phyloP scores from a whole-genome alignment of 2,797 vertebrate genomes.

The Pseudochaenichthys georgianus region DNA sequence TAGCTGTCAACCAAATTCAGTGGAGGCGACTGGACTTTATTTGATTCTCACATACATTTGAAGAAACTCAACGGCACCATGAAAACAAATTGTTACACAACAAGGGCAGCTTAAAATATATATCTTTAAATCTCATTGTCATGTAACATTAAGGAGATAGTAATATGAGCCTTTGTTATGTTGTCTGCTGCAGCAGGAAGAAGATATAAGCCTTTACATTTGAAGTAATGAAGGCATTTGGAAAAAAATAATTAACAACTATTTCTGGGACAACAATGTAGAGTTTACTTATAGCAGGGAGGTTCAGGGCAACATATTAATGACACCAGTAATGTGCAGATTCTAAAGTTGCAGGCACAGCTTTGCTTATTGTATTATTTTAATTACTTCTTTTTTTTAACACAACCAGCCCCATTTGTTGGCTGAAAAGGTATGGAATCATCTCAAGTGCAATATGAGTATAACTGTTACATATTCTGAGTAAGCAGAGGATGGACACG shows the following conservation, averaged over 20 bases:
- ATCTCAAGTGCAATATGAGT: constrained; percentile 13
- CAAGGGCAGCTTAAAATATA: not conserved
- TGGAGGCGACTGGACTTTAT: not conserved
- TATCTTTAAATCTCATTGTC: not conserved
- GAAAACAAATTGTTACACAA: not conserved
- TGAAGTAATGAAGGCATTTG: not conserved
- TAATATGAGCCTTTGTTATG: too few species aligned
- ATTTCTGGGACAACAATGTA: too few species aligned
- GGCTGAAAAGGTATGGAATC: constrained; percentile 4
- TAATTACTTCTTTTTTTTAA: constrained; percentile 3
- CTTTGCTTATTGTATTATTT: constrained; percentile 10
- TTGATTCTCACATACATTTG: not conserved
- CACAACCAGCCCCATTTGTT: constrained; percentile 5
- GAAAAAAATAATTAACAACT: too few species aligned
- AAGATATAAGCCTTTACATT: not conserved
- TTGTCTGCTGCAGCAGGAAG: not conserved
- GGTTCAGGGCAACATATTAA: not conserved
- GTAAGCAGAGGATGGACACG: not conserved
- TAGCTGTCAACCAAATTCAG: not conserved
- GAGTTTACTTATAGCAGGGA: not conserved
- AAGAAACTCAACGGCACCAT: not conserved
- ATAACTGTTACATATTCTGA: too few species aligned
- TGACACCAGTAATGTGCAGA: not conserved
- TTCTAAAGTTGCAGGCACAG: not conserved
- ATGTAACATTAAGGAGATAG: too few species aligned